Evolutionary conservation across 2,797 vertebrate genomes (phyloP).

Genomic region (Scolopax rusticola): DNA sequence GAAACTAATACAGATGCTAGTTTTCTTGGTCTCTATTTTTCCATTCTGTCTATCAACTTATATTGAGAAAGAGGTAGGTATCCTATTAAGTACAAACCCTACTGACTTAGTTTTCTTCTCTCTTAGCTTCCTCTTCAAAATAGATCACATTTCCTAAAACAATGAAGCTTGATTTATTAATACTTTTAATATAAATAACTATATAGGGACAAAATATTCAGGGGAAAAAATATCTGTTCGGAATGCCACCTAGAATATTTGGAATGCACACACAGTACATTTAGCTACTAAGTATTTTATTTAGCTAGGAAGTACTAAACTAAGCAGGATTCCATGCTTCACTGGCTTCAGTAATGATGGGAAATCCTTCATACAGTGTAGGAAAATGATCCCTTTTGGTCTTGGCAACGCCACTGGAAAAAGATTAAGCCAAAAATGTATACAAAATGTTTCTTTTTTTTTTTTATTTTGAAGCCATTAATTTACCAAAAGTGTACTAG

Average conservation of each 20-base stretch:
- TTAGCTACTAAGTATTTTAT: not conserved
- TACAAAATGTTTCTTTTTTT: not conserved
- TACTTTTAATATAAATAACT: not conserved
- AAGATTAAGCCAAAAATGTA: not conserved
- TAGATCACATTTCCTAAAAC: not conserved
- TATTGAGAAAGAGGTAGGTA: not conserved
- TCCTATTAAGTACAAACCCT: not conserved
- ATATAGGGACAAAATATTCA: not conserved
- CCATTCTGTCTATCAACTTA: not conserved
- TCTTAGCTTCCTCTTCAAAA: not conserved
- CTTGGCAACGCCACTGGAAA: constrained; percentile 15
- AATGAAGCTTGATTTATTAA: not conserved
- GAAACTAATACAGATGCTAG: not conserved
- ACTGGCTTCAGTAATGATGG: not conserved
- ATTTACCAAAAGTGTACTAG: not conserved
- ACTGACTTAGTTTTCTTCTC: not conserved
- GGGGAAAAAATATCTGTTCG: not conserved
- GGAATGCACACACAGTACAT: not conserved
- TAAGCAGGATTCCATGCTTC: not conserved
- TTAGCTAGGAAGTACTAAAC: not conserved
- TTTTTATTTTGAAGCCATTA: not conserved
- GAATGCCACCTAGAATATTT: not conserved
- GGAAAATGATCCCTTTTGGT: constrained; percentile 10
- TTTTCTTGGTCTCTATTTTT: not conserved
- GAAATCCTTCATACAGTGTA: not conserved